These are phyloP conservation scores for Notolepis coatsorum DNA, from an alignment of 2,797 vertebrate species.

Conservation along the genomic window DNA sequence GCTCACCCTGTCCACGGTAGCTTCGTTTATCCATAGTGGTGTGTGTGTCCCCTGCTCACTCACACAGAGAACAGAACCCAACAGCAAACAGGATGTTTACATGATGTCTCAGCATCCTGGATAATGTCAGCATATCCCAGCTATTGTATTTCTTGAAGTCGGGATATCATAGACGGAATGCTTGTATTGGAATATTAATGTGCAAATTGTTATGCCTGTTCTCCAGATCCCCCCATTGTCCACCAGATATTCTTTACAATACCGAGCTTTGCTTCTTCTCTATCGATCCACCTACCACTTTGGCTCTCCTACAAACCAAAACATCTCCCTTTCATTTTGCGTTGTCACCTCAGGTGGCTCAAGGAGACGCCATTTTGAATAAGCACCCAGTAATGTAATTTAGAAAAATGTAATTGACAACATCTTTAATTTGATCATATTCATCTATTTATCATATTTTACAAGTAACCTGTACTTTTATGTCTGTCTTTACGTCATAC, in stretches of 20 bases:
- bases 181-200: too few species aligned
- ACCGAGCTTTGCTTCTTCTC: slow-evolving; percentile 19
- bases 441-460: too few species aligned
- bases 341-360: slow-evolving; percentile 21
- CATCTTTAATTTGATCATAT: too few species aligned
- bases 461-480: neutral
- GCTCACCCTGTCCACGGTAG: too few species aligned
- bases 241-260: neutral
- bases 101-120: too few species aligned
- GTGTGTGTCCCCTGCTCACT: too few species aligned
- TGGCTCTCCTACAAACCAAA: slow-evolving; percentile 23
- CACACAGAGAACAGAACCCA: too few species aligned
- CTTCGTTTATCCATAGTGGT: too few species aligned
- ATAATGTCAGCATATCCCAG: too few species aligned
- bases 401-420: neutral
- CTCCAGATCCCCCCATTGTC: neutral
- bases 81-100: too few species aligned
- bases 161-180: too few species aligned
- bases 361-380: slow-evolving; percentile 36
- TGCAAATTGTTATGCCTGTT: neutral
- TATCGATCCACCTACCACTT: slow-evolving; percentile 37
- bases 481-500: neutral
- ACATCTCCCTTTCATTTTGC: slow-evolving; percentile 12
- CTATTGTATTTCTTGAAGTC: too few species aligned
- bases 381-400: slow-evolving; percentile 10